Evolutionary conservation across 2,113 vertebrate species (phyloP).

Genomic region (Pimephales promelas): DNA sequence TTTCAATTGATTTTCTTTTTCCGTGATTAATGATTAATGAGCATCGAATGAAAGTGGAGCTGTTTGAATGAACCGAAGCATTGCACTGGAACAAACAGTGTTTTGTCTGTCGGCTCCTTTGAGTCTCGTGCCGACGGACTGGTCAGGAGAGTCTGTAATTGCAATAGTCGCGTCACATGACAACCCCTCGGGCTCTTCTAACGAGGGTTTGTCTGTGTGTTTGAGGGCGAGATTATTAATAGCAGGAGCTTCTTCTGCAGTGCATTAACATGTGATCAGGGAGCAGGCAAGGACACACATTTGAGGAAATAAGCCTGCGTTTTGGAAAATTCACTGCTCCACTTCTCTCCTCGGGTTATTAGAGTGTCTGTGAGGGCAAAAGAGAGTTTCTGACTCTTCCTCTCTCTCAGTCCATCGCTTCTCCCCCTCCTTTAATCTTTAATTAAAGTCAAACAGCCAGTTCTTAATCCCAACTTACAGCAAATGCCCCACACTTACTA

Average conservation of each 20-base stretch:
- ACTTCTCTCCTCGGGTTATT: slow-evolving; percentile 42
- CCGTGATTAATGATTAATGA: too few relatives aligned
- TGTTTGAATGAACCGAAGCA: neutral
- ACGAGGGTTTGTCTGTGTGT: slow-evolving; percentile 27
- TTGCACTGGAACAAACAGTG: neutral
- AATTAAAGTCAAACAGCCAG: slow-evolving; percentile 55
- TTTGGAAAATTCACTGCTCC: slow-evolving; percentile 30
- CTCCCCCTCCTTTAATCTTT: slow-evolving; percentile 45
- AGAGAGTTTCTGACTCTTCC: slow-evolving; percentile 33
- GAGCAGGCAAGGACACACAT: neutral
- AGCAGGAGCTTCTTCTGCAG: slow-evolving; percentile 9
- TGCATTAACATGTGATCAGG: slow-evolving; percentile 53
- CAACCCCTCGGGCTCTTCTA: slow-evolving; percentile 66
- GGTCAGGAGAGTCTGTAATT: slow-evolving; percentile 61
- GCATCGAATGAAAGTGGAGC: neutral
- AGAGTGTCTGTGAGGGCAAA: slow-evolving; percentile 41
- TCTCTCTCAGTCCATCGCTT: slow-evolving; percentile 8
- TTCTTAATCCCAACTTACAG: slow-evolving; percentile 52
- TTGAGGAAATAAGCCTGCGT: slow-evolving; percentile 35
- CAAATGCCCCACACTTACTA: slow-evolving; percentile 6
- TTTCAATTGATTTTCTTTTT: neutral
- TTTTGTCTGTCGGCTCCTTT: neutral
- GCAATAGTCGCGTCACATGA: slow-evolving; percentile 65
- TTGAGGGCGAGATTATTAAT: slow-evolving; percentile 16
- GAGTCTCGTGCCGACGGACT: slow-evolving; percentile 54